Base-by-base conservation (phyloP, 1,140 invertebrate genomes). In the Lasioglossum baleicum region DNA sequence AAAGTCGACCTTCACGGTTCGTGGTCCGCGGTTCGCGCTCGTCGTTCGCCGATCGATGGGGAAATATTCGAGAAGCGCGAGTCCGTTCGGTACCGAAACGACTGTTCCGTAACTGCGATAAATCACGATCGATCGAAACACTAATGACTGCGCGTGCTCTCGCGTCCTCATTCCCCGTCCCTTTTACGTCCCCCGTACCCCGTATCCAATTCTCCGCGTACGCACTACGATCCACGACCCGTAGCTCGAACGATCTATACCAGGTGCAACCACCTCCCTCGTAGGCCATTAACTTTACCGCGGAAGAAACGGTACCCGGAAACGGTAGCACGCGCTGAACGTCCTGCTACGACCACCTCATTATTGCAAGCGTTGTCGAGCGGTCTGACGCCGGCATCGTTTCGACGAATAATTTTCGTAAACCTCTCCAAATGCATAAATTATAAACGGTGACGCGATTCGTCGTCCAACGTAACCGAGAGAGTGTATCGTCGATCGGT, bases 1-100 rank as follows among this genome's bases (percentile, higher is more conserved):
- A 66, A n/a, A 58, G 6, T 58, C 72, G 76, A 73, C 66, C 68
- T 70, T 66, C 77, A 26, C 42, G 10, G n/a, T 10, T 40, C 2
- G 42, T n/a, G 10, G n/a, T 10, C n/a, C 2, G 42, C 42, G 10
- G n/a, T 10, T 40, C 2, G 5, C 31, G 75, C 80, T 56, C 51
- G 22, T 8, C 64, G 20, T 22, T 42, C 17, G 17, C 6, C 10
- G 0, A n/a, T 20, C 42, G 40, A 60, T 42, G 44, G n/a, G 6
- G 35, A 60, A 58, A 58, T n/a, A 58, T n/a, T 3, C 20, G 40
- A 35, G 53, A 42, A 17, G 58, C 8, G 20, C 20, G 56, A 17
- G 20, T 1, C 20, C 42, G 42, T 11, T 42, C 40, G 42, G 11
- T 26, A 13, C 10, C 10, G 65, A 0, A 13, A 64, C 61, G n/a